Percentiles rank a stretch among this genome's conserved stretches.
Conservation (phyloP, 2,113 vertebrate genomes). For the Engraulis encrasicolus region DNA sequence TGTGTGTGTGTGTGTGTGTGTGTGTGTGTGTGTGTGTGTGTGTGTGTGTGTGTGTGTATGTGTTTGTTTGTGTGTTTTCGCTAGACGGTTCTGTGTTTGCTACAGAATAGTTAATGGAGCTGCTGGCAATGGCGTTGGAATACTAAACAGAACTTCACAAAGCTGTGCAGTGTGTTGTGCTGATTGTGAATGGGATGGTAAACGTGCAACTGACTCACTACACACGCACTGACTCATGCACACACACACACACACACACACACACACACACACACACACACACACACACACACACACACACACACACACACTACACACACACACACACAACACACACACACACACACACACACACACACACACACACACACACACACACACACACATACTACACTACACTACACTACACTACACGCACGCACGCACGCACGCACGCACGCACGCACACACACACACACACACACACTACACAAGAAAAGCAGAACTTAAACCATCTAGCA, state of each 20-base stretch:
- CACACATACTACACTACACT: not conserved
- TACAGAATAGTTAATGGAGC: too few relatives aligned
- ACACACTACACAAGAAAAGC: not conserved
- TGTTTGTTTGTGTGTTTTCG: too few relatives aligned
- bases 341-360: slow-evolving; percentile 10
- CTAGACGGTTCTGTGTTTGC: not conserved
- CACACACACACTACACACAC: not conserved
- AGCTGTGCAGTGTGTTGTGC: too few relatives aligned
- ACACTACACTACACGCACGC: too few relatives aligned
- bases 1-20: too few relatives aligned
- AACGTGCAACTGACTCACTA: too few relatives aligned
- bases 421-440: not conserved
- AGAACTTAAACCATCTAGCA: not conserved
- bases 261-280: too few relatives aligned
- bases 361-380: not conserved
- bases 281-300: not conserved
- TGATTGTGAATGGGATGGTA: too few relatives aligned
- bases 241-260: too few relatives aligned
- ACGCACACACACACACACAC: not conserved
- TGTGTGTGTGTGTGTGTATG: not conserved
- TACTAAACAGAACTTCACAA: too few relatives aligned
- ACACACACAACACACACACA: slow-evolving; percentile 1
- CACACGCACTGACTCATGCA: too few relatives aligned
- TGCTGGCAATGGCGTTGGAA: too few relatives aligned
- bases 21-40: not conserved